Percentiles rank a stretch among this genome's conserved stretches.
phyloP scores from a whole-genome alignment of 35 echinoderm and acorn worm species.

The Anneissia japonica region DNA sequence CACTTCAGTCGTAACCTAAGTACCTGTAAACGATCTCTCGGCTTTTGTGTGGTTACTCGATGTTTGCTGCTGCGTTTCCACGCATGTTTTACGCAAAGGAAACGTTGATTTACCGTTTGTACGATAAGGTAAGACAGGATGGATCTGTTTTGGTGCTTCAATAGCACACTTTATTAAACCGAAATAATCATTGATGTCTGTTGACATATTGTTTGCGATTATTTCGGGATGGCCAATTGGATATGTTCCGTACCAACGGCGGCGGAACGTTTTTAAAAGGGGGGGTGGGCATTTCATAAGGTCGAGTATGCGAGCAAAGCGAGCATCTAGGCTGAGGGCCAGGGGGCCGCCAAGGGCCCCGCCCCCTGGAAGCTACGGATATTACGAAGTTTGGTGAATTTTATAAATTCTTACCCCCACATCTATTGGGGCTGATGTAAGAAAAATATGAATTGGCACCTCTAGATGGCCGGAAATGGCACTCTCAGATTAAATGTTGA shows the following conservation, averaged over 20 bases:
- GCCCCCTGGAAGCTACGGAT: no score
- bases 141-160: background rate
- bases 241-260: background rate
- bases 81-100: constrained; percentile 46
- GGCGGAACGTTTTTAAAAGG: no score
- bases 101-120: constrained; percentile 37
- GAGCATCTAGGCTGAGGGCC: no score
- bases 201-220: background rate
- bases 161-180: background rate
- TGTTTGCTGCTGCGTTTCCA: background rate
- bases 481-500: no score
- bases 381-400: no score
- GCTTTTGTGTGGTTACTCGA: constrained; percentile 17
- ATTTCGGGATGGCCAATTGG: background rate
- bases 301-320: no score
- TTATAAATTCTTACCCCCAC: no score
- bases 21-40: constrained; percentile 13
- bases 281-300: no score
- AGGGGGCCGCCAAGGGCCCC: no score
- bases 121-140: background rate
- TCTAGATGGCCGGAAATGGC: no score
- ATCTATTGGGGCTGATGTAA: no score
- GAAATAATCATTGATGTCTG: background rate
- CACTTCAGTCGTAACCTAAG: constrained; percentile 10
- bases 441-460: no score